These are phyloP conservation scores for Ridgeia piscesae DNA, from an alignment of 1,140 invertebrate species.

Conservation along the genomic window DNA sequence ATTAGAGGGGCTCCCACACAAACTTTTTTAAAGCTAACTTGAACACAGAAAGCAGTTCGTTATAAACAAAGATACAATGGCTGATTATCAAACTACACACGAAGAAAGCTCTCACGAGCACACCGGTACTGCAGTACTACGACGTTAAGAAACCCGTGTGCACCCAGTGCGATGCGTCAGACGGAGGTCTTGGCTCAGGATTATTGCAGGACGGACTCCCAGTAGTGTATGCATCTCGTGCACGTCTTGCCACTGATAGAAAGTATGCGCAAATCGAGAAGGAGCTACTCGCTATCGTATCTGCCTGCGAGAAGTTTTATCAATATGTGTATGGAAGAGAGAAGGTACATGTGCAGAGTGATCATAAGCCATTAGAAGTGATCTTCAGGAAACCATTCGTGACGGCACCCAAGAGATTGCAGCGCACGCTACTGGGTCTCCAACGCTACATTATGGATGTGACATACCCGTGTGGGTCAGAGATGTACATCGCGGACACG, in stretches of 20 bases:
- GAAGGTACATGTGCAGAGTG: constrained; percentile 28
- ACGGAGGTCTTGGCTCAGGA: constrained; percentile 52
- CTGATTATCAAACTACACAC: no score
- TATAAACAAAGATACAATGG: no score
- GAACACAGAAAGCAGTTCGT: no score
- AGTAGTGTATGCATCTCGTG: constrained; percentile 50
- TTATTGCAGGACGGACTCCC: constrained; percentile 28
- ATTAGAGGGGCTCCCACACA: no score
- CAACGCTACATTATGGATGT: constrained; percentile 29
- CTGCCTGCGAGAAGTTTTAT: constrained; percentile 51
- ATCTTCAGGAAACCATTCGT: constrained; percentile 34
- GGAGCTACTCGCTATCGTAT: constrained; percentile 60
- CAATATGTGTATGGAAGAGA: constrained; percentile 51
- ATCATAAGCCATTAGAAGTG: constrained; percentile 36
- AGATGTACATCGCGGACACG: constrained; percentile 32
- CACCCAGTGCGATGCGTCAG: constrained; percentile 38
- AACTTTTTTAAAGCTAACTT: no score
- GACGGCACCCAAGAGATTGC: constrained; percentile 30
- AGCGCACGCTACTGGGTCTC: constrained; percentile 45
- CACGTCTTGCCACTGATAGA: constrained; percentile 53
- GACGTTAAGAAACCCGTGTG: constrained; percentile 29
- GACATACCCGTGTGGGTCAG: no score
- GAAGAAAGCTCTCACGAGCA: constrained; percentile 9
- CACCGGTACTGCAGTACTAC: background rate
- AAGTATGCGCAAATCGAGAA: constrained; percentile 59